Conservation (phyloP, 2,888 invertebrate species). For the Caenorhabditis parvicauda region DNA sequence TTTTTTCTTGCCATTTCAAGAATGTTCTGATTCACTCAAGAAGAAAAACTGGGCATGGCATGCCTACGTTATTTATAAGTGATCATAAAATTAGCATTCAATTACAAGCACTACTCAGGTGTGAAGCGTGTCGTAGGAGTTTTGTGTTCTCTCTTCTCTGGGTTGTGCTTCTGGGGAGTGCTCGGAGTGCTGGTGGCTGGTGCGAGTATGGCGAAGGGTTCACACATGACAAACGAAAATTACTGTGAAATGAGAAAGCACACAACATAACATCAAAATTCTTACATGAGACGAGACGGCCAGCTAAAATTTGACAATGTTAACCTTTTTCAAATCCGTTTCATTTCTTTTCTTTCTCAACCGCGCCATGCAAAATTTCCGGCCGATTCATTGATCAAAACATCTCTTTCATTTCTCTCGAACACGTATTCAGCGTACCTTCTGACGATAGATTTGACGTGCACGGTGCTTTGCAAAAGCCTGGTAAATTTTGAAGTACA, state of each 20-base stretch:
- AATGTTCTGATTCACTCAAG: too few species aligned
- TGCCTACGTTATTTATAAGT: too few species aligned
- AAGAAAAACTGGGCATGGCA: too few species aligned
- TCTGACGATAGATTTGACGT: conserved; percentile 63
- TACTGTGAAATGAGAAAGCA: conserved; percentile 16
- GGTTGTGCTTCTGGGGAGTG: too few species aligned
- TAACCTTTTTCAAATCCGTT: neutral
- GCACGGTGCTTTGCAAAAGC: conserved; percentile 64
- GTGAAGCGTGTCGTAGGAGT: too few species aligned
- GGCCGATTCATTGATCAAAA: neutral
- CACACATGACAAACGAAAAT: conserved; percentile 14
- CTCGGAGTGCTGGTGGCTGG: conserved; percentile 7
- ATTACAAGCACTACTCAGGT: too few species aligned
- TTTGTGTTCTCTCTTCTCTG: too few species aligned
- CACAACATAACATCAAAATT: conserved; percentile 13
- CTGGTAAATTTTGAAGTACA: conserved; percentile 91
- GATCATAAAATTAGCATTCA: too few species aligned
- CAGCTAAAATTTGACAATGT: conserved; percentile 51
- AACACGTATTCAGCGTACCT: conserved; percentile 37
- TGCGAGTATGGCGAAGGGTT: conserved; percentile 18
- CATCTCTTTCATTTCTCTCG: neutral
- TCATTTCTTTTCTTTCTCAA: neutral
- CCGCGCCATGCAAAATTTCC: neutral
- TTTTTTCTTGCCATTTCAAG: too few species aligned
- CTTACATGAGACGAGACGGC: conserved; percentile 62